These are phyloP conservation scores for Myripristis murdjan DNA, from an alignment of 2,797 vertebrate genomes.

Conservation along the genomic window DNA sequence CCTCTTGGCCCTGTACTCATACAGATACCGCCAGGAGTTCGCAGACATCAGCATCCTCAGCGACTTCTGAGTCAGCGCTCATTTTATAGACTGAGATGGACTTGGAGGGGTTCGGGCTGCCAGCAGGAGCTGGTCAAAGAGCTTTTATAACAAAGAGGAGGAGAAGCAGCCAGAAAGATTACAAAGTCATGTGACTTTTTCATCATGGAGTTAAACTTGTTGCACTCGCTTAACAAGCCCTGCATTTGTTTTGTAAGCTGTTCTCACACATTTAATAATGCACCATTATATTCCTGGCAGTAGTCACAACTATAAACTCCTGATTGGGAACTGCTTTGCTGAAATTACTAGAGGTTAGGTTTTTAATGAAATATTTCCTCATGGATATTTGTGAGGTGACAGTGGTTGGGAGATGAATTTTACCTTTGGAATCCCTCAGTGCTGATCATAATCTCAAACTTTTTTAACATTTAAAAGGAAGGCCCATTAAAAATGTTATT, in stretches of 20 bases:
- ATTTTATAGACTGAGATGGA: slow-evolving; percentile 52
- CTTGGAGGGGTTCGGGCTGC: slow-evolving; percentile 45
- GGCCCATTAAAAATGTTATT: slow-evolving; percentile 21
- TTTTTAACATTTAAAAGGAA: slow-evolving; percentile 18
- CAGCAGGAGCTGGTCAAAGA: slow-evolving; percentile 51
- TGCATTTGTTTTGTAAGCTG: slow-evolving; percentile 64
- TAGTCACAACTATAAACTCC: slow-evolving; percentile 31
- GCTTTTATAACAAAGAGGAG: slow-evolving; percentile 59
- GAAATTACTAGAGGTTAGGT: background rate
- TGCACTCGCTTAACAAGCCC: slow-evolving; percentile 59
- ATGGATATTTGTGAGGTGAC: slow-evolving; percentile 25
- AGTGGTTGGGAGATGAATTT: slow-evolving; percentile 27
- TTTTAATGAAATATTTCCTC: slow-evolving; percentile 25
- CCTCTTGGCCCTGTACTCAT: slow-evolving; percentile 90
- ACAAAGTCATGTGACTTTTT: slow-evolving; percentile 57
- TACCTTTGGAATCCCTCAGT: slow-evolving; percentile 18
- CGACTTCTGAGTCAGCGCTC: slow-evolving; percentile 89
- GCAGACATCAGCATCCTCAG: slow-evolving; percentile 99
- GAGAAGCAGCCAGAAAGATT: slow-evolving; percentile 52
- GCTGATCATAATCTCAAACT: slow-evolving; percentile 12
- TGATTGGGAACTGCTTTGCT: slow-evolving; percentile 5
- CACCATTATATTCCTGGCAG: slow-evolving; percentile 31
- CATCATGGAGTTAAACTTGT: slow-evolving; percentile 49
- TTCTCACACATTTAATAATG: slow-evolving; percentile 49
- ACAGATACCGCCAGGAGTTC: slow-evolving; percentile 94